phyloP scores from a whole-genome alignment of 2,113 vertebrate genomes.

The Calyptomena viridis region DNA sequence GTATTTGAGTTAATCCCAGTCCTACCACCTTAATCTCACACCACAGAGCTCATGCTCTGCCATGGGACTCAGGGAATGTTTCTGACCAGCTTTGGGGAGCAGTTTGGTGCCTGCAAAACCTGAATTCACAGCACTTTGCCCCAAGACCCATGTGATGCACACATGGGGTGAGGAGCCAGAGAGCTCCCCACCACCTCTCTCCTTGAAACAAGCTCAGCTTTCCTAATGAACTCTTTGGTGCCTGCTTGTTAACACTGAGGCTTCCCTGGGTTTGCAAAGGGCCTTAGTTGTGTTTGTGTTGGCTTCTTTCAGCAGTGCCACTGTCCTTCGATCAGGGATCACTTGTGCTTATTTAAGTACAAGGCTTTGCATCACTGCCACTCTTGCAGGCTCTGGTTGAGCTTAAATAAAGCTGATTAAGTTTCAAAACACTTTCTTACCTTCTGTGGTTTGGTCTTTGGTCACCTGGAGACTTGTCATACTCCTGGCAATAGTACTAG shows the following conservation, averaged over 20 bases:
- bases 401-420: conserved; percentile 2
- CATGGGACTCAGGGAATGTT: not conserved
- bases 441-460: not conserved
- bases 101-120: not conserved
- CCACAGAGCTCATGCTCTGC: not conserved
- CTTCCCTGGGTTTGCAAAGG: not conserved
- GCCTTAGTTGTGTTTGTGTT: not conserved
- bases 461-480: not conserved
- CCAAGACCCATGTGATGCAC: accelerated
- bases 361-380: not conserved
- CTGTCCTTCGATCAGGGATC: not conserved
- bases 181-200: not conserved
- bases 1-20: not conserved
- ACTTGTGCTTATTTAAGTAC: not conserved
- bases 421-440: not conserved
- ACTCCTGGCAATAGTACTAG: not conserved
- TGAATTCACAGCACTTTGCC: not conserved
- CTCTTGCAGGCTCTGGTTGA: not conserved
- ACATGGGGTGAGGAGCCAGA: not conserved
- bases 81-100: not conserved
- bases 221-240: not conserved
- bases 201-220: not conserved
- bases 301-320: not conserved
- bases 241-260: not conserved
- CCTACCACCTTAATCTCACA: not conserved